phyloP scores from a whole-genome alignment of 2,888 invertebrate species.

The Steinernema scapterisci region DNA sequence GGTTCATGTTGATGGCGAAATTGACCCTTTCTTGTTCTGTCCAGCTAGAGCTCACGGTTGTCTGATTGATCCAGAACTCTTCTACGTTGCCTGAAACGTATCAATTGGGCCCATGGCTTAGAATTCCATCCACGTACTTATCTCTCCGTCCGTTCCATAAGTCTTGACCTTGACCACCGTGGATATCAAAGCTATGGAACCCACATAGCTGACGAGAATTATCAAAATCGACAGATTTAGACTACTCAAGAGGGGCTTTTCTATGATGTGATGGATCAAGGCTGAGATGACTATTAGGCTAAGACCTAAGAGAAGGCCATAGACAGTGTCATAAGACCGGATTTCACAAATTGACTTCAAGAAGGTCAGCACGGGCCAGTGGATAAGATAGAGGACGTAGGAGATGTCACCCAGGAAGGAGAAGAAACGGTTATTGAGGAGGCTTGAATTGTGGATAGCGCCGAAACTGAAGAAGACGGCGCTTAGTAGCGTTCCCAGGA shows the following conservation, averaged over 20 bases:
- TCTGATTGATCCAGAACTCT: no score
- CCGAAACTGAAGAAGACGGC: neutral
- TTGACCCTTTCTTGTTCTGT: no score
- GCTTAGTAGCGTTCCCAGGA: neutral
- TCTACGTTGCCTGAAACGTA: no score
- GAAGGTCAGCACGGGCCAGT: conserved; percentile 23
- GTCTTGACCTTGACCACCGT: no score
- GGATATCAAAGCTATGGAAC: no score
- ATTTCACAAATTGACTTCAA: neutral
- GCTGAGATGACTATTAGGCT: neutral
- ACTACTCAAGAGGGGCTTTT: neutral
- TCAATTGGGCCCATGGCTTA: no score
- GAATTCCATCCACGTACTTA: no score
- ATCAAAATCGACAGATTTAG: no score
- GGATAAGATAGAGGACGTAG: conserved; percentile 32
- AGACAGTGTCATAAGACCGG: neutral
- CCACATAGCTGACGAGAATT: no score
- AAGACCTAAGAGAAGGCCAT: neutral
- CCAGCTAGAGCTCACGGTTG: no score
- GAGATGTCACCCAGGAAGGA: conserved; percentile 33
- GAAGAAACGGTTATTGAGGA: conserved; percentile 8
- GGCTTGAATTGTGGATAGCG: neutral
- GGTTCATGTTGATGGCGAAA: no score
- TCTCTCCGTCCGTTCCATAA: no score
- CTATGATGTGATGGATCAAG: neutral